Percentiles rank a stretch among this genome's conserved stretches.
These are phyloP conservation scores for Aulostomus chinensis DNA, from an alignment of 2,797 vertebrate species.

Conservation along the genomic window DNA sequence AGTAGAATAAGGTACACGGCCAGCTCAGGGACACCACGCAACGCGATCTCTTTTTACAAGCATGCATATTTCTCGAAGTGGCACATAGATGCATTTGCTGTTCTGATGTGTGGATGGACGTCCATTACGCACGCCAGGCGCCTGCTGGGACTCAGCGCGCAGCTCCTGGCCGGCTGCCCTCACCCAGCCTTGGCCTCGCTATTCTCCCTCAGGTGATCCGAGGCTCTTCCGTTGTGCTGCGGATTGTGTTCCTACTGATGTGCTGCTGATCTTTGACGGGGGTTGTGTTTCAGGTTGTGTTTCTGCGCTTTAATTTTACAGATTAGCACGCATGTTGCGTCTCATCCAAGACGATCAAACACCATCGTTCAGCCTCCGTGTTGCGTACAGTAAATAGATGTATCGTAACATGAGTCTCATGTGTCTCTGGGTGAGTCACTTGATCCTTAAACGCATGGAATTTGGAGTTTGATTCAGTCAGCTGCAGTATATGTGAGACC, in stretches of 20 bases:
- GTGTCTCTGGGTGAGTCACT: no score
- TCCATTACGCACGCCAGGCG: slow-evolving; percentile 29
- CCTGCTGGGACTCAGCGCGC: slow-evolving; percentile 26
- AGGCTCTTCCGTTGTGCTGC: slow-evolving; percentile 22
- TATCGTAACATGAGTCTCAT: no score
- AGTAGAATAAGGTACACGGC: slow-evolving; percentile 10
- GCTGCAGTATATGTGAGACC: slow-evolving; percentile 2
- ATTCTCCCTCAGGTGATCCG: slow-evolving; percentile 16
- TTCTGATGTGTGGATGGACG: slow-evolving; percentile 6
- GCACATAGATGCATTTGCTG: slow-evolving; percentile 1
- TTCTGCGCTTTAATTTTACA: slow-evolving; percentile 36
- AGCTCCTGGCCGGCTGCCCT: slow-evolving; percentile 45
- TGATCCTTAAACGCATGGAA: no score
- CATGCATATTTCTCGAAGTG: not conserved
- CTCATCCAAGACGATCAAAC: no score
- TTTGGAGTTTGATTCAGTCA: not conserved
- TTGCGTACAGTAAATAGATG: not conserved
- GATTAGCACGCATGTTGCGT: not conserved
- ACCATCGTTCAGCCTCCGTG: no score
- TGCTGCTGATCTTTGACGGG: slow-evolving; percentile 51
- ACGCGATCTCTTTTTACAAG: slow-evolving; percentile 11
- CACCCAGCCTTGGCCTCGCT: slow-evolving; percentile 17
- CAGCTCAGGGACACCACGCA: slow-evolving; percentile 14
- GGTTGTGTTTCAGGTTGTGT: slow-evolving; percentile 26
- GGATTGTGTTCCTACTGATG: slow-evolving; percentile 57